phyloP scores from a whole-genome alignment of 2,888 invertebrate genomes.

The Folsomia candida region DNA sequence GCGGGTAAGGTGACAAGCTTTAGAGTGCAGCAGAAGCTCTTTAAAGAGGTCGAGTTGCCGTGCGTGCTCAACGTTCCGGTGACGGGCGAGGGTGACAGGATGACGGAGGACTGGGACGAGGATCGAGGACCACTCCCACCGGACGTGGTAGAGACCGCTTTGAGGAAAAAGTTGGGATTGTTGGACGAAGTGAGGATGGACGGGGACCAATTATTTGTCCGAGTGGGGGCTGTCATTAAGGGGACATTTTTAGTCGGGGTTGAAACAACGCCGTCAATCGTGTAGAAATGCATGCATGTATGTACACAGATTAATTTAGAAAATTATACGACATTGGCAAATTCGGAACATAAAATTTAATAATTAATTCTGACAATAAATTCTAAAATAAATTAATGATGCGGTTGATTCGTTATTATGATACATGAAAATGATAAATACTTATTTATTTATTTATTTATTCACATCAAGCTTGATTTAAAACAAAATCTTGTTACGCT shows the following conservation, averaged over 20 bases:
- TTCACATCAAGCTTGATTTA: no score
- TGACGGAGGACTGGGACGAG: neutral
- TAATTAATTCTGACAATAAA: no score
- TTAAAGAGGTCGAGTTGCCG: neutral
- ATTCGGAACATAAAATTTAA: no score
- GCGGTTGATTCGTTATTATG: no score
- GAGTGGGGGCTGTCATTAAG: neutral
- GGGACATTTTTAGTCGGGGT: neutral
- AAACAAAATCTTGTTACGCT: no score
- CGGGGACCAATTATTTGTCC: neutral
- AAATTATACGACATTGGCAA: no score
- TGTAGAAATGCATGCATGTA: neutral
- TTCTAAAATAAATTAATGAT: no score
- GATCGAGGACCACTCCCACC: neutral
- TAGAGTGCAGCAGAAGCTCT: neutral
- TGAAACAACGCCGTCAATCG: neutral
- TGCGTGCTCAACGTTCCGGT: neutral
- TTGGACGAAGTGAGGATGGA: neutral
- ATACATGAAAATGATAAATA: no score
- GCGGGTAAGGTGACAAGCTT: neutral
- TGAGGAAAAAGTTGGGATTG: neutral
- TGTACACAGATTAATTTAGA: no score
- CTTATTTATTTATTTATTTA: no score
- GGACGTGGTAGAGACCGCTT: neutral
- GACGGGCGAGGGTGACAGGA: neutral